Percentiles rank a stretch among this genome's conserved stretches.
Evolutionary conservation across 2,797 vertebrate species (phyloP).

Genomic region (Semotilus atromaculatus): DNA sequence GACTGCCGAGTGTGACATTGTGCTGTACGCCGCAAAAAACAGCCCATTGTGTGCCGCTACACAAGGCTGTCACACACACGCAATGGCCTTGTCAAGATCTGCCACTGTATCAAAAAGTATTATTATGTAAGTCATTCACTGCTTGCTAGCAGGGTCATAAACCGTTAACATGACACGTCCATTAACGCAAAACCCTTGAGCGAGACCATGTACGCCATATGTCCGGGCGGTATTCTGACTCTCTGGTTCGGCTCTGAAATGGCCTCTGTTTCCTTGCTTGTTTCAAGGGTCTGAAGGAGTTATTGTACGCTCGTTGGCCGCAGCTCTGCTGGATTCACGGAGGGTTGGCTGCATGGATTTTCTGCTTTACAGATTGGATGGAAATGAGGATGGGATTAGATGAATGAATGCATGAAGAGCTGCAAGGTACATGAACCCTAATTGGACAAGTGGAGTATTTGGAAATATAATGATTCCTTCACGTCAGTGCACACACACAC

Average conservation of each 20-base stretch:
- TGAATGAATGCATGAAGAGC: background rate
- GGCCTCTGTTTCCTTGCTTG: background rate
- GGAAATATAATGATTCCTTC: background rate
- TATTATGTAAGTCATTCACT: background rate
- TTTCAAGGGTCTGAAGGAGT: slow-evolving; percentile 6
- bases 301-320: background rate
- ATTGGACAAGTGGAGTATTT: background rate
- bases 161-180: background rate
- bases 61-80: background rate
- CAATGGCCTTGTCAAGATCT: slow-evolving; percentile 11
- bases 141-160: background rate
- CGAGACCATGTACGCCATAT: background rate
- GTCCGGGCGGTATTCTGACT: background rate
- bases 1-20: slow-evolving; percentile 21
- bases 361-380: slow-evolving; percentile 7
- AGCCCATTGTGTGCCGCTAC: background rate
- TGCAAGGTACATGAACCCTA: background rate
- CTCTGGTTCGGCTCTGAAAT: background rate
- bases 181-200: slow-evolving; percentile 16
- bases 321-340: slow-evolving; percentile 2
- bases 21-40: background rate
- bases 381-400: slow-evolving; percentile 11
- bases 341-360: slow-evolving; percentile 1
- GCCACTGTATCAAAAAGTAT: slow-evolving; percentile 1
- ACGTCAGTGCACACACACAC: background rate